These are phyloP conservation scores for Psophia crepitans DNA, from an alignment of 2,113 vertebrate genomes.

Conservation along the genomic window DNA sequence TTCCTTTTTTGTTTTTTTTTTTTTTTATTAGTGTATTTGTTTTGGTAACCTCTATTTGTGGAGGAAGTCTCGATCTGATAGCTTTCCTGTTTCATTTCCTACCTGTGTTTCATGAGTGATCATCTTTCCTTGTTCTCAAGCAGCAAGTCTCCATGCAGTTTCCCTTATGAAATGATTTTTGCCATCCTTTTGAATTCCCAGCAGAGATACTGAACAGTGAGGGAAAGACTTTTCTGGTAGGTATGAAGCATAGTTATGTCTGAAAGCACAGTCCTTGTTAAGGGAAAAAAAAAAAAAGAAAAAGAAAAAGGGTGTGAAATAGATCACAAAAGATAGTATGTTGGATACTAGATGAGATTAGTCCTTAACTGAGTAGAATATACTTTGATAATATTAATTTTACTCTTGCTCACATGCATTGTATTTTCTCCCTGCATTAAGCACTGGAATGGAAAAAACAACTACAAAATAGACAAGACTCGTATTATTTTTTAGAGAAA, in stretches of 20 bases:
- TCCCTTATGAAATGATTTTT: slow-evolving; percentile 26
- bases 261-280: not conserved
- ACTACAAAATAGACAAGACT: not conserved
- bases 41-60: slow-evolving; percentile 3
- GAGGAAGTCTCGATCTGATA: slow-evolving; percentile 53
- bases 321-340: not conserved
- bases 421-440: not conserved
- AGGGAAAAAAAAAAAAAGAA: too few relatives aligned
- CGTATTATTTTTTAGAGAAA: not conserved
- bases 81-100: slow-evolving; percentile 52
- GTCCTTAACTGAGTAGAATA: not conserved
- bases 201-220: not conserved
- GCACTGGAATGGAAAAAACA: not conserved
- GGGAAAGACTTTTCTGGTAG: not conserved
- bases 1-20: not conserved
- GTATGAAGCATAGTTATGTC: not conserved
- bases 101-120: slow-evolving; percentile 39
- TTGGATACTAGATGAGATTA: not conserved
- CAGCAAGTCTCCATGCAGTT: not conserved
- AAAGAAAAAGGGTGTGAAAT: not conserved
- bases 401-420: not conserved
- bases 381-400: not conserved
- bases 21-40: not conserved
- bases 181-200: slow-evolving; percentile 3
- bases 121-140: slow-evolving; percentile 55